Evolutionary conservation across 2,113 vertebrate species (phyloP).

Genomic region (Agelaius phoeniceus): DNA sequence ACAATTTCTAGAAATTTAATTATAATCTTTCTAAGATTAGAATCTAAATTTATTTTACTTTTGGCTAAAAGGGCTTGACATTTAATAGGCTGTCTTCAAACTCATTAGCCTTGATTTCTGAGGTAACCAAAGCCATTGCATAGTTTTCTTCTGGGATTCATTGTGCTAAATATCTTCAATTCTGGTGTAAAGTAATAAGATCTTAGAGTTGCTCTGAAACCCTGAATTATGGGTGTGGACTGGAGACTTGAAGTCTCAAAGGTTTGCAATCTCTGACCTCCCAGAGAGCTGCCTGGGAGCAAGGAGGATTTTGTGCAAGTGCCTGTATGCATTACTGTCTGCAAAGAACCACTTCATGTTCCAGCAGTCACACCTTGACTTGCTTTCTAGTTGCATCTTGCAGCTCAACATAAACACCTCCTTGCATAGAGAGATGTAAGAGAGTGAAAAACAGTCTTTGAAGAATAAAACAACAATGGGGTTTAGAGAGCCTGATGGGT

Average conservation of each 20-base stretch:
- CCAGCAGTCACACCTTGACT: background rate
- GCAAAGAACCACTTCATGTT: background rate
- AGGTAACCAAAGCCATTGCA: background rate
- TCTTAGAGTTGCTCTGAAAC: background rate
- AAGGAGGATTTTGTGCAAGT: background rate
- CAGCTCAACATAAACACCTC: background rate
- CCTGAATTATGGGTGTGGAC: slow-evolving; percentile 25
- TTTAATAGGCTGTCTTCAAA: background rate
- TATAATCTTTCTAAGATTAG: slow-evolving; percentile 9
- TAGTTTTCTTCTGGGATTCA: background rate
- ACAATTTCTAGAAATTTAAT: slow-evolving; percentile 9
- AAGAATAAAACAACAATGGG: slow-evolving; percentile 11
- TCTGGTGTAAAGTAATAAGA: background rate
- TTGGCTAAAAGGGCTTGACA: background rate
- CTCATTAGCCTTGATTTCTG: slow-evolving; percentile 17
- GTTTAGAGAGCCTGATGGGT: slow-evolving; percentile 1
- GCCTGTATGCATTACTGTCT: background rate
- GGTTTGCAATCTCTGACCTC: background rate
- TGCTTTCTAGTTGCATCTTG: slow-evolving; percentile 33
- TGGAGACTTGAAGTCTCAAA: slow-evolving; percentile 6
- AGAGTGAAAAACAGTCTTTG: slow-evolving; percentile 18
- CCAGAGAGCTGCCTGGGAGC: background rate
- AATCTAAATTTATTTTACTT: slow-evolving; percentile 17
- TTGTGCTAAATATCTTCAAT: background rate
- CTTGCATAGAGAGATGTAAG: background rate